These are phyloP conservation scores for Chelon auratus DNA, from an alignment of 2,797 vertebrate species.

Conservation along the genomic window DNA sequence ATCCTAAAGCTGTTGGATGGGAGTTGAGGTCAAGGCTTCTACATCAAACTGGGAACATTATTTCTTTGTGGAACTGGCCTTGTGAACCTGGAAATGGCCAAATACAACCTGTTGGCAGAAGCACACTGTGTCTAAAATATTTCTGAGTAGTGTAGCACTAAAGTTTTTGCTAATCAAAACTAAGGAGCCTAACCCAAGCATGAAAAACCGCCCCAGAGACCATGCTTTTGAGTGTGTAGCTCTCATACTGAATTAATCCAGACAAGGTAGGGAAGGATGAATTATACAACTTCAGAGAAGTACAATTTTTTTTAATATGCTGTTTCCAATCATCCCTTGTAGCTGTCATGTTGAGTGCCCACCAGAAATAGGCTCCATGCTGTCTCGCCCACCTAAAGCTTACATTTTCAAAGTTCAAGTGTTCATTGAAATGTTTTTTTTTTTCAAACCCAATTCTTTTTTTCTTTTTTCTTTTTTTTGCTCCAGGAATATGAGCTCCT, in stretches of 20 bases:
- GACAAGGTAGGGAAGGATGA: background rate
- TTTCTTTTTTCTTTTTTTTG: background rate
- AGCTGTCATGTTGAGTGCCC: conserved; percentile 17
- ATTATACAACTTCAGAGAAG: conserved; percentile 11
- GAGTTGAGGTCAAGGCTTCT: conserved; percentile 6
- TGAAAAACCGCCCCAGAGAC: background rate
- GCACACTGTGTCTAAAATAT: background rate
- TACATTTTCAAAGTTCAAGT: conserved; percentile 42
- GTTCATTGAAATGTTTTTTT: conserved; percentile 17
- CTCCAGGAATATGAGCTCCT: conserved; percentile 13
- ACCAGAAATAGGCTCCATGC: conserved; percentile 25
- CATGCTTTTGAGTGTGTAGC: background rate
- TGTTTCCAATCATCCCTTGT: conserved; percentile 16
- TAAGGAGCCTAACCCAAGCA: no score
- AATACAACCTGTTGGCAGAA: background rate
- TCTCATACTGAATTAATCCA: background rate
- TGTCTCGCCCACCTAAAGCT: conserved; percentile 20
- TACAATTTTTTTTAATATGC: background rate
- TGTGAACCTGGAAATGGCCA: background rate
- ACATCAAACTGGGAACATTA: background rate
- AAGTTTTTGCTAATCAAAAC: background rate
- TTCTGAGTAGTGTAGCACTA: background rate
- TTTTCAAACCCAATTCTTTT: background rate
- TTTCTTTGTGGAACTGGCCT: background rate
- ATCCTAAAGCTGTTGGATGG: conserved; percentile 14